phyloP scores from a whole-genome alignment of 2,797 vertebrate species.

The Aulostomus chinensis region DNA sequence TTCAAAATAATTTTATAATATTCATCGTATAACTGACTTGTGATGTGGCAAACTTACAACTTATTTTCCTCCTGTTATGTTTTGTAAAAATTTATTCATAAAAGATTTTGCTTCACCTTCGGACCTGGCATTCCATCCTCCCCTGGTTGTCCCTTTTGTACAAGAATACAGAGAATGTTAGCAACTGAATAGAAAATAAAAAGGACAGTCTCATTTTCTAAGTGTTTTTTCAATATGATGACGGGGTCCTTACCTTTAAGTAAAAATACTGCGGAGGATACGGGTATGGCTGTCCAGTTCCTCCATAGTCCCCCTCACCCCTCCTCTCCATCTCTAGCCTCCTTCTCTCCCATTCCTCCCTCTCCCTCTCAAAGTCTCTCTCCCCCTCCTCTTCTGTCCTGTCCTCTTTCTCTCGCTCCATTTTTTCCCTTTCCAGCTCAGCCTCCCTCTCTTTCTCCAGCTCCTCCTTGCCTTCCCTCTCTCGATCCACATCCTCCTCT shows the following conservation, averaged over 20 bases:
- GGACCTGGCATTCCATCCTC: slow-evolving; percentile 77
- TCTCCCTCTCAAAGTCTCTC: slow-evolving; percentile 29
- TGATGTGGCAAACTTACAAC: no score
- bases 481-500: slow-evolving; percentile 57
- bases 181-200: no score
- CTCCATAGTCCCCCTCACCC: slow-evolving; percentile 51
- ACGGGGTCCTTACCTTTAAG: slow-evolving; percentile 69
- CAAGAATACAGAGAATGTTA: slow-evolving; percentile 16
- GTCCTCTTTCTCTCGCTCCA: slow-evolving; percentile 12
- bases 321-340: slow-evolving; percentile 50
- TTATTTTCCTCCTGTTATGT: no score
- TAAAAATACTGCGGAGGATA: slow-evolving; percentile 70
- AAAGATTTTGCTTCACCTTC: slow-evolving; percentile 78
- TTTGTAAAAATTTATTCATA: no score
- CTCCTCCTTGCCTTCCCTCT: slow-evolving; percentile 37
- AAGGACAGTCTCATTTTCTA: no score
- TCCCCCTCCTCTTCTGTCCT: slow-evolving; percentile 27
- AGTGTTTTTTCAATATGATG: no score
- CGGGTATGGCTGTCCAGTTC: slow-evolving; percentile 52
- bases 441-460: slow-evolving; percentile 46
- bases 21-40: no score
- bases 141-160: slow-evolving; percentile 80
- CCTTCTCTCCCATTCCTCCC: slow-evolving; percentile 56
- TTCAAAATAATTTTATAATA: no score
- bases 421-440: slow-evolving; percentile 55